Evolutionary conservation across 2,888 invertebrate species (phyloP).

Genomic region (Ichneumoninae sp.): DNA sequence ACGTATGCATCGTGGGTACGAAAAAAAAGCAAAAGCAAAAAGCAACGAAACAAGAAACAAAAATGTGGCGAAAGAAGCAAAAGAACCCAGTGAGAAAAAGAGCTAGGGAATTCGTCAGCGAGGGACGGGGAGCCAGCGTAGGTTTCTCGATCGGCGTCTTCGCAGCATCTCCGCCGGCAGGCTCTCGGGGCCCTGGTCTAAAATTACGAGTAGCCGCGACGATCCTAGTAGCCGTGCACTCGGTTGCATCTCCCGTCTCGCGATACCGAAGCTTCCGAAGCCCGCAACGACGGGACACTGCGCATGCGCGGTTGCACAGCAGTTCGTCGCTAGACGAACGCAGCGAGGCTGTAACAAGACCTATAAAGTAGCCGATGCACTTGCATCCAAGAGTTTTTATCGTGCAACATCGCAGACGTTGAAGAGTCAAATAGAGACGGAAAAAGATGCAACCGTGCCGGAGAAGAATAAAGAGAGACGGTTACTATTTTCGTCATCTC

Average conservation of each 20-base stretch:
- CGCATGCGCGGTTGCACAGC: neutral
- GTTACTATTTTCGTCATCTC: constrained; percentile 59
- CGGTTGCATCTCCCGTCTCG: constrained; percentile 19
- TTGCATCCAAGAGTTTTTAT: constrained; percentile 6
- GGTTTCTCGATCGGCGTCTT: constrained; percentile 35
- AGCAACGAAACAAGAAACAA: neutral
- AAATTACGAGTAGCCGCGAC: constrained; percentile 73
- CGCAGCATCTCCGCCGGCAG: constrained; percentile 4
- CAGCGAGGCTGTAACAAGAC: neutral
- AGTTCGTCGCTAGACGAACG: neutral
- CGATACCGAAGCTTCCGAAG: neutral
- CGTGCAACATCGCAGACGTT: constrained; percentile 5
- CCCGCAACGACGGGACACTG: neutral
- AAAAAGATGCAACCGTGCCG: neutral
- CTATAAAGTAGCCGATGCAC: constrained; percentile 1
- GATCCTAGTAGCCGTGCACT: neutral
- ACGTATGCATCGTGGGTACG: constrained; percentile 11
- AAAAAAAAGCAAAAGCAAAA: neutral
- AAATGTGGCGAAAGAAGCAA: constrained; percentile 6
- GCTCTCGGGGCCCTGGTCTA: constrained; percentile 68
- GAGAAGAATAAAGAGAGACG: constrained; percentile 3
- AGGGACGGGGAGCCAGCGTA: neutral
- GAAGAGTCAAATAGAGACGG: neutral
- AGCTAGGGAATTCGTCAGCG: constrained; percentile 15
- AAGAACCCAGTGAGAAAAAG: constrained; percentile 15